Conservation (phyloP, 2,797 vertebrate genomes). For the Fundulus diaphanus region DNA sequence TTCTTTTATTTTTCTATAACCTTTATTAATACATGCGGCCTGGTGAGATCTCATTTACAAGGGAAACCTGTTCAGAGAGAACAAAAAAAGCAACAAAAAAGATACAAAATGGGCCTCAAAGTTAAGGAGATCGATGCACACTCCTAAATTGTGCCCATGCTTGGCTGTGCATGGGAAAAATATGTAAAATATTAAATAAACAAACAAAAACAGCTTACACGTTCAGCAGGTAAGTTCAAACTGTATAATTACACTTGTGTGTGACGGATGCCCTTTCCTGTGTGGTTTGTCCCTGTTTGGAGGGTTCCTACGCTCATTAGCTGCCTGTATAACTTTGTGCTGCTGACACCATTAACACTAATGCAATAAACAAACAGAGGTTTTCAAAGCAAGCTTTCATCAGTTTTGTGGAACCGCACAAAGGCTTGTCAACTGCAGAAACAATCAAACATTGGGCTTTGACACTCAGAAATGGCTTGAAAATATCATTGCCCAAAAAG, state of each 20-base stretch:
- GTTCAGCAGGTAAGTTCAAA: neutral
- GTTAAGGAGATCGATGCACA: too few species aligned
- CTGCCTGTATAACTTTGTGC: neutral
- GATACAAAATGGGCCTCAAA: too few species aligned
- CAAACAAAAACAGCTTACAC: neutral
- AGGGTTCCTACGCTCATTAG: neutral
- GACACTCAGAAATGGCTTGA: neutral
- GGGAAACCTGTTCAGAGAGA: too few species aligned
- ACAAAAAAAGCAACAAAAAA: too few species aligned
- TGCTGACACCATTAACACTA: neutral
- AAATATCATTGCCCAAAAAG: neutral
- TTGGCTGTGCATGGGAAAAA: too few species aligned
- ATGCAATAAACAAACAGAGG: neutral
- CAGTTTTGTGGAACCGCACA: neutral
- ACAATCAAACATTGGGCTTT: neutral
- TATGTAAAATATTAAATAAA: neutral
- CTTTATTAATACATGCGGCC: too few species aligned
- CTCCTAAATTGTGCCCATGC: too few species aligned
- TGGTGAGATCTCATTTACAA: too few species aligned
- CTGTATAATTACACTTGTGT: neutral
- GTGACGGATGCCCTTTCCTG: neutral
- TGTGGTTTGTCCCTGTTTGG: neutral
- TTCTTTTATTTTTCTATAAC: too few species aligned
- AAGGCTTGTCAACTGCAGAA: neutral
- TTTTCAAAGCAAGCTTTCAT: neutral